Base-by-base conservation (phyloP, 2,797 vertebrate species). In the Triplophysa yarkandensis region DNA sequence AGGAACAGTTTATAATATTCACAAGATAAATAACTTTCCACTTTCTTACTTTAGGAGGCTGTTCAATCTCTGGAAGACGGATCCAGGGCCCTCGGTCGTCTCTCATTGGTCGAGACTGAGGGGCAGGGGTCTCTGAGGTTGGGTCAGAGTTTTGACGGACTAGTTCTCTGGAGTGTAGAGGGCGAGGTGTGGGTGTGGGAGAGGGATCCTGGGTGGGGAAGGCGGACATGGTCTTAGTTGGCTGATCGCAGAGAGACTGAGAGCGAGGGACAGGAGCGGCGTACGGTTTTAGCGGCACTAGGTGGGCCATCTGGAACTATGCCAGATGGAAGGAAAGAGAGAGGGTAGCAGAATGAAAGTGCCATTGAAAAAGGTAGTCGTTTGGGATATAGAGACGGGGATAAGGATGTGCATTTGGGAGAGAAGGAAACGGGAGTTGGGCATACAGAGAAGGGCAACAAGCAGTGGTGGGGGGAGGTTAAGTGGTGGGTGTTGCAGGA, bases 191-290 rank as follows among this genome's bases (percentile, higher is more conserved):
- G 85, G 91, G 92, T 88, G 77, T 87, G 61, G 94, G 88, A 76
- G 94, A 91, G 72, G 94, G 93, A 74, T 94, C 93, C 91, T 94
- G 93, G 85, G 90, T 94, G 82, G 93, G 93, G 93, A 95, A 96
- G 87, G 95, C 95, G 82, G 94, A 95, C 92, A 94, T 93, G 85
- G 93, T 96, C 91, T 94, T 93, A 89, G 93, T 93, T 71, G 95
- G 94, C 86, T 95, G 95, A 88, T 97, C 95, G 85, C 95, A 96
- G 73, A 97, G 93, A 85, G 95, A 97, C 89, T 96, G 95, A 80
- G 95, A 96, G 85, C 95, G 94, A 77, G 95, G 95, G 77, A 96
- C 95, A 68, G 95, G 94, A 30, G 94, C 95, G 61, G 94, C 95
- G 30, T 95, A 96, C 72, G 95, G 95, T 90, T 96, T 96, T 85